Base-by-base conservation (phyloP, 2,888 invertebrate genomes). In the Drosophila picticornis region DNA sequence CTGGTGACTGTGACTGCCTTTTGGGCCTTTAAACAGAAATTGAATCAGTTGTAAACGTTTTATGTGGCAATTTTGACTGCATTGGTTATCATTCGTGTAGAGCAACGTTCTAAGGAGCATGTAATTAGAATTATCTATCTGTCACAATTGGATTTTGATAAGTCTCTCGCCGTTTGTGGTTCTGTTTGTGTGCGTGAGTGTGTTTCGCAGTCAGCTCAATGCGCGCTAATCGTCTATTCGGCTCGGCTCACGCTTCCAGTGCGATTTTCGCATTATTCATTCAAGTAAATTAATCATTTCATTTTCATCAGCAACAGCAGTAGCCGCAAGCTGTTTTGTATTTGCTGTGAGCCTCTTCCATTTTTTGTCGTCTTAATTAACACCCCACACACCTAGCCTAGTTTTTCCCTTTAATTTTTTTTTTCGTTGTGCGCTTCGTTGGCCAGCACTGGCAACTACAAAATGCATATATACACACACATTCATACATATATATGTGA, bases 251-350 rank as follows among this genome's bases (percentile, higher is more conserved):
- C 71, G 75, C 61, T 72, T 81, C 38, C 72, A 82, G 69, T 82
- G 82, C 77, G 77, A 77, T 70, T 80, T 79, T 80, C 46, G 66
- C 51, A 66, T 74, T 80, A 80, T 80, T 80, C 67, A 80, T 67
- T 56, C 66, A 76, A 74, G 56, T 75, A 64, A 84, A 84, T 86
- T 75, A 84, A 86, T 82, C 82, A 84, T 84, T 80, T 60, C 52
- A 66, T 51, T 79, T 79, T 77, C 64, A 76, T 62, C 38, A 38
- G 38, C 38, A 56, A 38, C 60, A 69, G 36, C 34, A 46, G 52
- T 48, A 59, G 60, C 63, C 36, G 27, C 55, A 64, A 76, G 55
- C 58, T 59, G 66, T 52, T 67, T 75, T 75, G 67, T 65, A 66
- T 76, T 60, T 63, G 64, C 46, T 64, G 65, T 68, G 51, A 64